These are phyloP conservation scores for Pollenia labialis DNA, from an alignment of 2,888 invertebrate species.

Conservation along the genomic window DNA sequence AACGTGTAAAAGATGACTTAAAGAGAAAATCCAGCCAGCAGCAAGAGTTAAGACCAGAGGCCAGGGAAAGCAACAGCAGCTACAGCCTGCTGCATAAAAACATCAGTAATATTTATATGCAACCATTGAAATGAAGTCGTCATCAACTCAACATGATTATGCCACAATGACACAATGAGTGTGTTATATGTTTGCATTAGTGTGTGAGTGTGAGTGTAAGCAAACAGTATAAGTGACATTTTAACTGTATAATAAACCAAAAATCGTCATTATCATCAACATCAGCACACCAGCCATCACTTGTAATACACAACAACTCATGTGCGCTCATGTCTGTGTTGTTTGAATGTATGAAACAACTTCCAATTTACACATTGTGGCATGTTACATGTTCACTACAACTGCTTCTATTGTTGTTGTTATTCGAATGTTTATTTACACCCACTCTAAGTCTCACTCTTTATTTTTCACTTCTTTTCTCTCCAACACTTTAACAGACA, in stretches of 20 bases:
- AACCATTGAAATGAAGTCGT: slow-evolving; percentile 33
- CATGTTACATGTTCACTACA: slow-evolving; percentile 54
- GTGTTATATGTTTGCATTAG: neutral
- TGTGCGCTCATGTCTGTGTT: neutral
- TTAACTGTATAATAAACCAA: slow-evolving; percentile 60
- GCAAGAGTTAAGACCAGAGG: slow-evolving; percentile 9
- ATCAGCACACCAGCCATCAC: slow-evolving; percentile 6
- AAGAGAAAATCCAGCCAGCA: slow-evolving; percentile 13
- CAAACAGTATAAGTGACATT: slow-evolving; percentile 53
- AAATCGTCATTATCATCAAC: slow-evolving; percentile 59
- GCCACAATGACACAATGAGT: slow-evolving; percentile 61
- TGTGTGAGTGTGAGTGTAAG: neutral
- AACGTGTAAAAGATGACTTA: slow-evolving; percentile 53
- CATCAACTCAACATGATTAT: slow-evolving; percentile 60
- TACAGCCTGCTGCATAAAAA: slow-evolving; percentile 22
- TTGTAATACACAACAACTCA: slow-evolving; percentile 27
- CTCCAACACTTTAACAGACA: slow-evolving; percentile 21
- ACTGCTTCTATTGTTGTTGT: slow-evolving; percentile 47
- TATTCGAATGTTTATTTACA: slow-evolving; percentile 40
- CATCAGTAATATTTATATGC: slow-evolving; percentile 8
- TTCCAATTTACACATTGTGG: slow-evolving; percentile 62
- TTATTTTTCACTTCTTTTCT: neutral
- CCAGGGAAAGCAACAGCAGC: slow-evolving; percentile 15
- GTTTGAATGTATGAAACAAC: slow-evolving; percentile 54
- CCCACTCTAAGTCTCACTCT: neutral